Percentiles rank a stretch among this genome's conserved stretches.
Conservation (phyloP, 2,113 vertebrate species). For the Oxyruncus cristatus region DNA sequence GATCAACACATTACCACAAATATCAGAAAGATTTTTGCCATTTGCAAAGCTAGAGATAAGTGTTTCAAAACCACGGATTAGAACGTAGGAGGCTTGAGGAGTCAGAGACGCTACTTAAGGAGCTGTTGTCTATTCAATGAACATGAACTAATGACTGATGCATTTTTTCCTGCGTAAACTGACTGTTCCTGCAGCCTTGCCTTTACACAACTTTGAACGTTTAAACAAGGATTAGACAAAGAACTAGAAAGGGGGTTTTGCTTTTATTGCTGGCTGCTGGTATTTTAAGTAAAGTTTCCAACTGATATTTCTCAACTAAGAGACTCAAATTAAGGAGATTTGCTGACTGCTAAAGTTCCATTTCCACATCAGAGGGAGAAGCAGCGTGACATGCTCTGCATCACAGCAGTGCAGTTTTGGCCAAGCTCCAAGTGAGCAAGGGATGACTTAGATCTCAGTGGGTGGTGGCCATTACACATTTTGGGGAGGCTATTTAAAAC, state of each 20-base stretch:
- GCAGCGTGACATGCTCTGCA: slow-evolving; percentile 54
- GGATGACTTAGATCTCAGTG: slow-evolving; percentile 75
- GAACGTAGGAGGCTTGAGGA: background rate
- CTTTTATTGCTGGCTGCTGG: background rate
- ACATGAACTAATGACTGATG: background rate
- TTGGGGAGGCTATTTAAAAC: slow-evolving; percentile 70
- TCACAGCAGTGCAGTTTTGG: slow-evolving; percentile 73
- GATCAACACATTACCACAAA: background rate
- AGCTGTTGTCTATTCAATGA: background rate
- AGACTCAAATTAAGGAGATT: slow-evolving; percentile 66
- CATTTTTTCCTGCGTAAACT: background rate
- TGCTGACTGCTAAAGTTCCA: slow-evolving; percentile 63
- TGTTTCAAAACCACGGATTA: background rate
- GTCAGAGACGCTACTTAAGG: background rate
- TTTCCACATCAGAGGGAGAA: slow-evolving; percentile 71
- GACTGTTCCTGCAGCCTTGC: background rate
- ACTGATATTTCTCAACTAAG: background rate
- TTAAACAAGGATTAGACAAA: slow-evolving; percentile 29
- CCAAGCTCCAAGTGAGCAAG: slow-evolving; percentile 62
- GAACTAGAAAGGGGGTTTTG: background rate
- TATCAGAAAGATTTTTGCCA: background rate
- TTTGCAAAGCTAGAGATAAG: background rate
- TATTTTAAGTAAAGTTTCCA: slow-evolving; percentile 12
- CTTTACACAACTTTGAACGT: background rate
- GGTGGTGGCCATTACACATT: slow-evolving; percentile 68